A percentile compares a stretch with the other conserved stretches of the same genome.
Conservation (phyloP, 2,888 invertebrate genomes). For the Eilema griseolum region DNA sequence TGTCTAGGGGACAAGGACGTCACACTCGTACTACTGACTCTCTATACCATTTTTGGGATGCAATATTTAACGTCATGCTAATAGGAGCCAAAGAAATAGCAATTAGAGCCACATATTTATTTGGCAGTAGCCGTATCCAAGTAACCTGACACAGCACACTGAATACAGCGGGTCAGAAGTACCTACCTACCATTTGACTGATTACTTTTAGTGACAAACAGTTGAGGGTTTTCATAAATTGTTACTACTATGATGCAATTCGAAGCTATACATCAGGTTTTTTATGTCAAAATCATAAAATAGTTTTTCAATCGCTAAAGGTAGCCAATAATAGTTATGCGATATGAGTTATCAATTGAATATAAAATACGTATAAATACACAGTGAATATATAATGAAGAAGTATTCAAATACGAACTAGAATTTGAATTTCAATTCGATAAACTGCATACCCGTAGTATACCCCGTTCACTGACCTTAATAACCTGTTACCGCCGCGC, state of each 20-base stretch:
- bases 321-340: not conserved
- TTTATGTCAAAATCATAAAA: not conserved
- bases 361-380: not conserved
- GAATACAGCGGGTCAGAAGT: too few relatives aligned
- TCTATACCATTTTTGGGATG: too few relatives aligned
- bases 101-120: too few relatives aligned
- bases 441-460: not conserved
- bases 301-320: not conserved
- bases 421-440: not conserved
- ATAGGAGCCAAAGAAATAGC: too few relatives aligned
- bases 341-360: not conserved
- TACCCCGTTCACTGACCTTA: conserved; percentile 23
- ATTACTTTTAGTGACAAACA: not conserved
- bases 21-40: too few relatives aligned
- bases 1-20: too few relatives aligned
- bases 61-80: too few relatives aligned
- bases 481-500: conserved; percentile 20
- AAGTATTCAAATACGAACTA: not conserved
- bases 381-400: not conserved
- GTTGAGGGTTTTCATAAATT: not conserved
- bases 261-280: not conserved
- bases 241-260: not conserved
- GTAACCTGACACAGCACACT: too few relatives aligned
- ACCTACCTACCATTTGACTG: not conserved
- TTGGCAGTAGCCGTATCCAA: too few relatives aligned